Percentiles rank a stretch among this genome's conserved stretches.
These are phyloP conservation scores for Podarcis lilfordi DNA, from an alignment of 2,797 vertebrate species.

Conservation along the genomic window DNA sequence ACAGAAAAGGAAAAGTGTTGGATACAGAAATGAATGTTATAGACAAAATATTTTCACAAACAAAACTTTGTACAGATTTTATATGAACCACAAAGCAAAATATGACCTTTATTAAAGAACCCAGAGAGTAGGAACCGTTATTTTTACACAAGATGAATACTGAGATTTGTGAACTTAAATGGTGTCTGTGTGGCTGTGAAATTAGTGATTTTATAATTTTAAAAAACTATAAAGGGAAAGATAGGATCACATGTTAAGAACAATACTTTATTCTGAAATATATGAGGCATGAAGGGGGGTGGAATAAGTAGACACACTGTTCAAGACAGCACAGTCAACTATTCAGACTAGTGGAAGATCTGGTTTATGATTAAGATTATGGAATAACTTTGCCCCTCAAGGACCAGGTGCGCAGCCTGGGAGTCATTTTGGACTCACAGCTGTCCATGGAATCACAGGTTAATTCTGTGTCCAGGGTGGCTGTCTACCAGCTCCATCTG, in stretches of 20 bases:
- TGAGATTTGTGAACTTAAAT: conserved; percentile 35
- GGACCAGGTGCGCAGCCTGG: too few relatives aligned
- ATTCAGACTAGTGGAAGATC: background rate
- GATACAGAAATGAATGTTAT: background rate
- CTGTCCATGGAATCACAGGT: too few relatives aligned
- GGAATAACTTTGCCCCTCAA: too few relatives aligned
- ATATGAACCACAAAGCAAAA: background rate
- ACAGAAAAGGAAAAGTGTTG: background rate
- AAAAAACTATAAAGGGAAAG: background rate
- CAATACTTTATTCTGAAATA: conserved; percentile 25
- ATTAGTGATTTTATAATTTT: background rate
- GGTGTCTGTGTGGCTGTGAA: conserved; percentile 1
- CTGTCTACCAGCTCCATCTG: too few relatives aligned
- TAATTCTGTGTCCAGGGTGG: too few relatives aligned
- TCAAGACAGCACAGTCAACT: background rate
- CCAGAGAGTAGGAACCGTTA: conserved; percentile 24
- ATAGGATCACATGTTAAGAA: background rate
- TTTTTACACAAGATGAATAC: background rate
- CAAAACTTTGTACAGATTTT: background rate
- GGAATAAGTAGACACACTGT: background rate
- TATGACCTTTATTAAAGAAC: conserved; percentile 18
- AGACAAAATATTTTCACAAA: background rate
- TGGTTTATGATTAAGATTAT: background rate
- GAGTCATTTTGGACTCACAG: too few relatives aligned
- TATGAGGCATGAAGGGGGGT: background rate